A percentile compares a stretch with the other conserved stretches of the same genome.
phyloP scores from a whole-genome alignment of 1,140 invertebrate species.

The Sycobia sp. region DNA sequence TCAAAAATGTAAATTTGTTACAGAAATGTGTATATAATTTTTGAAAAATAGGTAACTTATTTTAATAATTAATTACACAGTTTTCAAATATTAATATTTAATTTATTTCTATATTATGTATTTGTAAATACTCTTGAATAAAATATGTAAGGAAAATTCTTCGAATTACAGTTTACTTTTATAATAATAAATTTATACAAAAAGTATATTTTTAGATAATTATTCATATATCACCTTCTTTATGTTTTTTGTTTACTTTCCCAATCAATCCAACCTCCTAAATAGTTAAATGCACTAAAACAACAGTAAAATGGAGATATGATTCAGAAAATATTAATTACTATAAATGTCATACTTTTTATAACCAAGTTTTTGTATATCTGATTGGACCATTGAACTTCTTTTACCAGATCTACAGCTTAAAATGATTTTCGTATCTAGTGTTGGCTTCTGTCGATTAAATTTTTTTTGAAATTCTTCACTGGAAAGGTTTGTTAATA shows the following conservation, averaged over 20 bases:
- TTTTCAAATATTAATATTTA: background rate
- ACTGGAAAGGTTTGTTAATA: conserved; percentile 42
- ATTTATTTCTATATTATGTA: conserved; percentile 24
- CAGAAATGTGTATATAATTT: conserved; percentile 14
- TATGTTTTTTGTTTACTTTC: conserved; percentile 44
- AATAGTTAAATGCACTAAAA: conserved; percentile 55
- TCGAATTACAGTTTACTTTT: too few species aligned
- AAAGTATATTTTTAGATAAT: too few species aligned
- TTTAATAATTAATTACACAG: background rate
- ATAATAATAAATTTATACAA: conserved; percentile 1
- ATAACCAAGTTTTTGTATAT: conserved; percentile 65
- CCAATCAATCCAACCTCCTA: conserved; percentile 57
- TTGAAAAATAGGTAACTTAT: background rate
- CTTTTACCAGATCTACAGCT: conserved; percentile 68
- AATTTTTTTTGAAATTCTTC: conserved; percentile 59
- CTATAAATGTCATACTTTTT: conserved; percentile 59
- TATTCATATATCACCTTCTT: too few species aligned
- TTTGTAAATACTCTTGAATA: conserved; percentile 18
- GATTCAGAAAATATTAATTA: conserved; percentile 16
- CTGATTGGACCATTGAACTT: conserved; percentile 64
- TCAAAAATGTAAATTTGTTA: background rate
- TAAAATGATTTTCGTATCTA: conserved; percentile 66
- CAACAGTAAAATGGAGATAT: conserved; percentile 21
- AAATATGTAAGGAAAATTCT: background rate
- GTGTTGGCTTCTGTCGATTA: conserved; percentile 61